These are phyloP conservation scores for Sylvicola fuscatus DNA, from an alignment of 2,888 invertebrate genomes.

Conservation along the genomic window DNA sequence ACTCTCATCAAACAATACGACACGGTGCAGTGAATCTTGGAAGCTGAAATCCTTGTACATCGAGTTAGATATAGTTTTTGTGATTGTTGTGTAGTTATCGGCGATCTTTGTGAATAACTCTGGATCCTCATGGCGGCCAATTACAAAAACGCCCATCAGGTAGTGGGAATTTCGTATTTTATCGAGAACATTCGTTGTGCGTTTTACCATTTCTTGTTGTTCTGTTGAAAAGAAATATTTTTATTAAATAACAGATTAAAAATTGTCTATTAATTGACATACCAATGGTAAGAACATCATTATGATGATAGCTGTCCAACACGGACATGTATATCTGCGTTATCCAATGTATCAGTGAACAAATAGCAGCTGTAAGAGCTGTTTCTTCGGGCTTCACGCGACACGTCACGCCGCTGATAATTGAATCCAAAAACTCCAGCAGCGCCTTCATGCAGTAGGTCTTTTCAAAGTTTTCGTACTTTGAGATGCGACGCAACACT, in stretches of 20 bases:
- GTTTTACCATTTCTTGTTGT: constrained; percentile 41
- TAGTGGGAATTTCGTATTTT: constrained; percentile 52
- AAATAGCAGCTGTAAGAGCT: constrained; percentile 60
- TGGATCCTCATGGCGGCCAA: constrained; percentile 61
- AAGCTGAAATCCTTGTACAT: constrained; percentile 8
- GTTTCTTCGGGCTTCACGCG: constrained; percentile 71
- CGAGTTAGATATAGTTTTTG: constrained; percentile 10
- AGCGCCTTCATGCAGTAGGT: constrained; percentile 74
- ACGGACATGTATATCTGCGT: constrained; percentile 41
- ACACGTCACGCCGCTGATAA: constrained; percentile 34
- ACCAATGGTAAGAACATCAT: constrained; percentile 12
- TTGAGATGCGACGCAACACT: constrained; percentile 68
- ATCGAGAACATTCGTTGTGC: constrained; percentile 44
- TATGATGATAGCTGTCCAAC: constrained; percentile 17
- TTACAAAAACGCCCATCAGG: constrained; percentile 59
- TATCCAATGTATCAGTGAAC: constrained; percentile 64
- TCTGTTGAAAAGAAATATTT: too few species aligned
- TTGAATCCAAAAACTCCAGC: constrained; percentile 63
- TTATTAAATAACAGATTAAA: too few species aligned
- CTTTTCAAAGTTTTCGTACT: constrained; percentile 71
- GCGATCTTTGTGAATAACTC: constrained; percentile 43
- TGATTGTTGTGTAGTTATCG: constrained; percentile 40
- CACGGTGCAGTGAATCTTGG: constrained; percentile 17
- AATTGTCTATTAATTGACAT: too few species aligned
- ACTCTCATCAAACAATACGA: constrained; percentile 19